These are phyloP conservation scores for Antheraea mylitta DNA, from an alignment of 1,140 invertebrate species.

Conservation along the genomic window DNA sequence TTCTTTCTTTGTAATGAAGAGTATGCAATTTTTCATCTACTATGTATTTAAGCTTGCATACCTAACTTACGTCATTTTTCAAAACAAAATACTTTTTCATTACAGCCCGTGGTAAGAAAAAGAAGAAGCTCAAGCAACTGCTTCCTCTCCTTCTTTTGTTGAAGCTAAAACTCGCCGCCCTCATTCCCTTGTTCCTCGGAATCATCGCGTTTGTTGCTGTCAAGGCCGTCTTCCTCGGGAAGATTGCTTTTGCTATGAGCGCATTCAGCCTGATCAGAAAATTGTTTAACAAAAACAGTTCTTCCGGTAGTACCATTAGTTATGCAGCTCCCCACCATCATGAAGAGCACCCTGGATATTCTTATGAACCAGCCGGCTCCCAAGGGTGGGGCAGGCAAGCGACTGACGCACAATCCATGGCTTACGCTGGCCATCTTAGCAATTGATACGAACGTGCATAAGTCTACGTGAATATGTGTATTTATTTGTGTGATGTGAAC, in stretches of 20 bases:
- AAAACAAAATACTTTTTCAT: slow-evolving; percentile 6
- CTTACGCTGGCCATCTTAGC: slow-evolving; percentile 80
- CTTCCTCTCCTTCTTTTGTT: slow-evolving; percentile 86
- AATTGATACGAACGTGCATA: slow-evolving; percentile 25
- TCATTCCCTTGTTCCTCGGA: slow-evolving; percentile 88
- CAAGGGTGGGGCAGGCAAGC: slow-evolving; percentile 79
- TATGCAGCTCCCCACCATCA: slow-evolving; percentile 47
- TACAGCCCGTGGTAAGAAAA: slow-evolving; percentile 84
- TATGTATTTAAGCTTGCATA: too few relatives aligned
- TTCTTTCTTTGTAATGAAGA: too few relatives aligned
- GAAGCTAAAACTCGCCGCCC: slow-evolving; percentile 87
- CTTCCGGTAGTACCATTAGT: slow-evolving; percentile 33
- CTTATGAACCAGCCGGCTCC: slow-evolving; percentile 55
- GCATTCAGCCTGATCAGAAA: slow-evolving; percentile 88
- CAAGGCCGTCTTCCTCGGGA: slow-evolving; percentile 90
- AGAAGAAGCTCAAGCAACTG: slow-evolving; percentile 86
- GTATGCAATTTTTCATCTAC: too few relatives aligned
- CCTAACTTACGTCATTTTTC: too few relatives aligned
- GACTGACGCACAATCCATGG: slow-evolving; percentile 80
- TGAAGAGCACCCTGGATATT: slow-evolving; percentile 65
- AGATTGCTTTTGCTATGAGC: slow-evolving; percentile 87
- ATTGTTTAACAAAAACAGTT: slow-evolving; percentile 64
- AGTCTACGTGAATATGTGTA: slow-evolving; percentile 24
- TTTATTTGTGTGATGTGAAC: slow-evolving; percentile 49
- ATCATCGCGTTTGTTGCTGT: slow-evolving; percentile 88